phyloP scores from a whole-genome alignment of 2,113 vertebrate species.

The Carassius carassius region DNA sequence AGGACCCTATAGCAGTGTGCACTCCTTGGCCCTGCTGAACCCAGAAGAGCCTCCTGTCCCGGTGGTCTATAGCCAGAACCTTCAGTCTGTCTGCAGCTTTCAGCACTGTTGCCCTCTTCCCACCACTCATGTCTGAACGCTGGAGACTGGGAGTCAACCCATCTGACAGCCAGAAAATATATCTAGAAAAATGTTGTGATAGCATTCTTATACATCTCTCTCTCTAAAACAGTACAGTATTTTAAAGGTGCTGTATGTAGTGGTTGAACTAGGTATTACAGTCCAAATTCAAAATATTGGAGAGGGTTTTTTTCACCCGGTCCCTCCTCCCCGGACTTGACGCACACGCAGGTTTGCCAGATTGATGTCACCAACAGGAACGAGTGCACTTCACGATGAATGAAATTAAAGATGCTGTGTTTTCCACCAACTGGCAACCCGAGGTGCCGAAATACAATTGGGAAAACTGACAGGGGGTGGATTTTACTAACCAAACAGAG shows the following conservation, averaged over 20 bases:
- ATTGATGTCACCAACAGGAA: too few relatives aligned
- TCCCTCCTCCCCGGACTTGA: too few relatives aligned
- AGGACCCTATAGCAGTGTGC: constrained; percentile 74
- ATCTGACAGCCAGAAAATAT: constrained; percentile 88
- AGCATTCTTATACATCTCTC: neutral
- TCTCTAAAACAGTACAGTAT: neutral
- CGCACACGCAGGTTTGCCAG: too few relatives aligned
- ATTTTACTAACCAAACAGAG: too few relatives aligned
- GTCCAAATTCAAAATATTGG: too few relatives aligned
- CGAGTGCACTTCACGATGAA: too few relatives aligned
- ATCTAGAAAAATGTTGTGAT: constrained; percentile 69
- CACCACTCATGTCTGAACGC: constrained; percentile 69
- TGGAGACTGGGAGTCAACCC: constrained; percentile 75
- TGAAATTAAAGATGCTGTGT: too few relatives aligned
- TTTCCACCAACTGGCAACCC: too few relatives aligned
- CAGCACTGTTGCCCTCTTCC: constrained; percentile 67
- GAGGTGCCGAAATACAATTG: too few relatives aligned
- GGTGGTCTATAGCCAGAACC: constrained; percentile 76
- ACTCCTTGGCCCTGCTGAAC: constrained; percentile 71
- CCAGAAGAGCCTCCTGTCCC: constrained; percentile 84
- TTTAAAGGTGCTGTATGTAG: neutral
- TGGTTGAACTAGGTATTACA: too few relatives aligned
- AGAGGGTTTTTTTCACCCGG: too few relatives aligned
- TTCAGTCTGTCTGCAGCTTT: constrained; percentile 71
- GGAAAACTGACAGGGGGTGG: too few relatives aligned